Base-by-base conservation (phyloP, 92 coral and sea anemone species). In the Metridium senile region DNA sequence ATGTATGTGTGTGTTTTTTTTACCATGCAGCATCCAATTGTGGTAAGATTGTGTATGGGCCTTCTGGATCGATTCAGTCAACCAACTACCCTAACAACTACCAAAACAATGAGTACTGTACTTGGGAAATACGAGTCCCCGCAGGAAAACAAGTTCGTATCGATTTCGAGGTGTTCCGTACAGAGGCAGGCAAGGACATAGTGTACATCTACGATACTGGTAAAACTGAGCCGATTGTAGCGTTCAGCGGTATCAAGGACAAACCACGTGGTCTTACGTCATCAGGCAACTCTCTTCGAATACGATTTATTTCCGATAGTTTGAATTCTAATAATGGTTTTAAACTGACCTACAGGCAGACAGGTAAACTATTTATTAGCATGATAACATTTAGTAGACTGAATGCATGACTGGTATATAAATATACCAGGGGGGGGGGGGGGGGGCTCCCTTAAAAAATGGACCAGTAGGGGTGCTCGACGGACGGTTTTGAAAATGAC, bases 91-190 rank as follows among this genome's bases (percentile, higher is more conserved):
- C 99, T 31, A 89, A 89, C 73, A 78, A 89, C 70, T 96, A 96
- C 68, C 86, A 79, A 6, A 81, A 83, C 90, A 87, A 96, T 75
- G 91, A 92, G 58, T 96, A 96, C 83, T 96, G 99, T 54, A 96
- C 99, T 2, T 96, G 99, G 99, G 86, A 96, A 43, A 92, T 96
- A 56, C 87, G 82, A 21, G 99, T 96, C 4, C 97, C 99, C 0
- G 71, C 59, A n/a, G 99, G 99, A 17, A 96, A 92, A 70, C 93
- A 92, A 71, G 92, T 96, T 10, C 90, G 89, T 20, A 75, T 96
- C 23, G 93, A 87, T 47, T 96, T 96, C 70, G 62, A 81, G 19
- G 96, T 89, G 68, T 68, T 96, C 51, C 84, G 92, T 46, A 96
- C 97, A 18, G 99, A 96, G 43, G 89, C 78, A 57, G 80, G 74